Evolutionary conservation across 2,888 invertebrate species (phyloP), one percentile per base, ranked within the genome.

Genomic region (Drosophila limbata): DNA sequence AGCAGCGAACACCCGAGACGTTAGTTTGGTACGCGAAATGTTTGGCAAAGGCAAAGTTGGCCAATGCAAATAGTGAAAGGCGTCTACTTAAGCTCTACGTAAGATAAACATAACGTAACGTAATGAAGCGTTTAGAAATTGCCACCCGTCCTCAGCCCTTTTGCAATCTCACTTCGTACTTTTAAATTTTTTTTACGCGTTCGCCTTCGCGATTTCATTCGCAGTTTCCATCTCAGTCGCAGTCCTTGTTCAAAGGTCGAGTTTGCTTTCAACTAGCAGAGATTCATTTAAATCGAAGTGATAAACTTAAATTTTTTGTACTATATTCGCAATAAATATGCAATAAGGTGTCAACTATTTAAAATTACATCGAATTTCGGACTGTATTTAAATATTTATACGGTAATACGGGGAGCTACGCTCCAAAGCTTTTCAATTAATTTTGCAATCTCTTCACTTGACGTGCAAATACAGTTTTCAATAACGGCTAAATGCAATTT

Each of bases 401-500:
- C 17, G 28, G 19, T 37, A 40, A 50, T 60, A 42, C 31, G 50
- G 31, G 6, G 10, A 55, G 35, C 13, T 35, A 56, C 40, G 72
- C 51, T 76, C 48, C 53, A 55, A 53, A 72, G 65, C 61, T 35
- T 81, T 83, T 70, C 69, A 83, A 85, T 83, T 85, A 83, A 83
- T 78, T 83, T 69, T 69, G 63, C 72, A 83, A 85, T 80, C 81
- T 78, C 69, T 69, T 72, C 55, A 63, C 56, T 55, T 59, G 78
- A 69, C 75, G 69, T 83, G 69, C 73, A 69, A 57, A 63, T 21
- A 44, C 47, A 69, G 61, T 83, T 83, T 81, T 76, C 85, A 78
- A 83, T 83, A 85, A 78, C 65, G 69, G 76, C 72, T 68, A 83
- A 83, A 80, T 83, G 83, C 85, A 83, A 83, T 83, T 85, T 83